These are phyloP conservation scores for Noctua janthe DNA, from an alignment of 2,888 invertebrate genomes.

Conservation along the genomic window DNA sequence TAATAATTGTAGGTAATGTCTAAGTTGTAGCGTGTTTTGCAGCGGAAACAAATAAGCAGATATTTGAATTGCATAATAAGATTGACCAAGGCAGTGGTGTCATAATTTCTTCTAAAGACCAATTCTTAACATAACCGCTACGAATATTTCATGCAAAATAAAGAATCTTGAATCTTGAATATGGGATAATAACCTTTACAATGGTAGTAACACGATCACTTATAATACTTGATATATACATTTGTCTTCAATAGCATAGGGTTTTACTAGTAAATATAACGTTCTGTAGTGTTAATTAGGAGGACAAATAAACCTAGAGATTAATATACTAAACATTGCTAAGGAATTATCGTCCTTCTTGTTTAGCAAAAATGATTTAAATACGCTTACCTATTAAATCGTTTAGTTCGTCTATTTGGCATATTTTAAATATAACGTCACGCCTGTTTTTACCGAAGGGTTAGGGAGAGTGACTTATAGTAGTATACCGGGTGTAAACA, in stretches of 20 bases:
- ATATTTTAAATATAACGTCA: background rate
- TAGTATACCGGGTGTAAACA: background rate
- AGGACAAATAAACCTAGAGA: conserved; percentile 28
- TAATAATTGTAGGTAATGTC: conserved; percentile 1
- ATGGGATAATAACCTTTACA: background rate
- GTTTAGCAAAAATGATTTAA: background rate
- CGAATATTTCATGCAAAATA: too few species aligned
- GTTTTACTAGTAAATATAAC: conserved; percentile 11
- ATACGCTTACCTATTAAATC: too few species aligned
- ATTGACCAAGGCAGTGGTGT: background rate
- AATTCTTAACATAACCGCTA: background rate
- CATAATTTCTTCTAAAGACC: conserved; percentile 7
- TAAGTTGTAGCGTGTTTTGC: background rate
- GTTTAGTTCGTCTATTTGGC: background rate
- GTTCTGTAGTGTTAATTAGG: conserved; percentile 31
- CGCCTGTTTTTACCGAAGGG: background rate
- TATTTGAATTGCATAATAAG: background rate
- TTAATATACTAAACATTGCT: background rate
- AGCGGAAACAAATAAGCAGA: conserved; percentile 11
- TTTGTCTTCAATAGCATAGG: background rate
- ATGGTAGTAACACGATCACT: background rate
- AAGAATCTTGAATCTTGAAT: too few species aligned
- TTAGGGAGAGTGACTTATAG: background rate
- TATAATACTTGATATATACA: background rate
- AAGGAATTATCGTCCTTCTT: conserved; percentile 12